phyloP scores from a whole-genome alignment of 2,888 invertebrate species.

The Drosophila formosana region DNA sequence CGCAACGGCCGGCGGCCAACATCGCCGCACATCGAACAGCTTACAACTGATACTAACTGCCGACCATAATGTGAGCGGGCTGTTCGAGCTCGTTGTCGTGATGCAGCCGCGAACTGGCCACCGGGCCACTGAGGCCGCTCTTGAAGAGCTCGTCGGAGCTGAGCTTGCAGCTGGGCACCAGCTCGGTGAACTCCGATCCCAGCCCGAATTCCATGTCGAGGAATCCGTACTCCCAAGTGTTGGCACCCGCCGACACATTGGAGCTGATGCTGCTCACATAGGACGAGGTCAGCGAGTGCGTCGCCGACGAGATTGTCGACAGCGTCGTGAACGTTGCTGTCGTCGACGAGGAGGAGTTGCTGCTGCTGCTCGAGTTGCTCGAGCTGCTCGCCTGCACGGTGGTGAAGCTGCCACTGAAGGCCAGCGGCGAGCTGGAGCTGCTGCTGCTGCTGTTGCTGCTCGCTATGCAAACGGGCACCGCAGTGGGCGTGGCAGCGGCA shows the following conservation, averaged over 20 bases:
- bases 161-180: conserved; percentile 86
- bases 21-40: conserved; percentile 8
- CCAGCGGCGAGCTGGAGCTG: conserved; percentile 64
- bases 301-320: conserved; percentile 83
- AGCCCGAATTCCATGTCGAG: conserved; percentile 86
- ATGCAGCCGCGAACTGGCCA: conserved; percentile 76
- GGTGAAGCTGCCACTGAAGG: conserved; percentile 83
- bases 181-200: conserved; percentile 86
- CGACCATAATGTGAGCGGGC: conserved; percentile 87
- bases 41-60: conserved; percentile 86
- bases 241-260: conserved; percentile 73
- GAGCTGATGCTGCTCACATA: conserved; percentile 82
- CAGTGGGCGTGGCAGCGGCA: conserved; percentile 79
- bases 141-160: conserved; percentile 86
- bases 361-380: not conserved
- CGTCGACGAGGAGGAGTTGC: conserved; percentile 68
- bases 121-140: conserved; percentile 83
- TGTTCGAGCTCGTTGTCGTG: conserved; percentile 86
- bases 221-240: conserved; percentile 85
- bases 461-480: conserved; percentile 76
- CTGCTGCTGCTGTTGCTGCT: conserved; percentile 28
- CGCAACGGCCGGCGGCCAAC: conserved; percentile 42
- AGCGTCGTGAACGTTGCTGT: conserved; percentile 83
- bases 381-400: conserved; percentile 68
- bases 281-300: conserved; percentile 83